Conservation (phyloP, 2,113 vertebrate genomes). For the Amazona guildingii region DNA sequence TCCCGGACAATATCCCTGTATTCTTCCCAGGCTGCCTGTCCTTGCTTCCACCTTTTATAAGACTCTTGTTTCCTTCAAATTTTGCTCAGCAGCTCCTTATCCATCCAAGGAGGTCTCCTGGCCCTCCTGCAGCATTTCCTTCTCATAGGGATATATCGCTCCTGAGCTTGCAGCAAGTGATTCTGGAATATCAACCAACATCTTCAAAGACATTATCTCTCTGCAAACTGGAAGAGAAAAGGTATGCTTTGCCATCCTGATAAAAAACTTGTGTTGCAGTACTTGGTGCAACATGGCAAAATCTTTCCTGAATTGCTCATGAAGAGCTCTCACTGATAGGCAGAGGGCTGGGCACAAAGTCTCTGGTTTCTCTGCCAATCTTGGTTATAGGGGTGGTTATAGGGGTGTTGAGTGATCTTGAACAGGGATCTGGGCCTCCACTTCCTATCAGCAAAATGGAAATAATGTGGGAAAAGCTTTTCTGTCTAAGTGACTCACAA, state of each 20-base stretch:
- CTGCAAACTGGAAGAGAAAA: neutral
- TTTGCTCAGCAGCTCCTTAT: too few relatives aligned
- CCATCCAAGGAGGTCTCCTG: too few relatives aligned
- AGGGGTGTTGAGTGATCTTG: neutral
- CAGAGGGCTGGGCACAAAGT: neutral
- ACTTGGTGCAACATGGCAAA: neutral
- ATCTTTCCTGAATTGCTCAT: neutral
- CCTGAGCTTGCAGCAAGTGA: too few relatives aligned
- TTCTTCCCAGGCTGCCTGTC: too few relatives aligned
- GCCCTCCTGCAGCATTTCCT: too few relatives aligned
- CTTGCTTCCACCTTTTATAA: too few relatives aligned
- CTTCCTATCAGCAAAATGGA: slow-evolving; percentile 1
- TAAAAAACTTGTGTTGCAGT: neutral
- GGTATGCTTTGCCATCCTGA: neutral
- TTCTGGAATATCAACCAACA: too few relatives aligned
- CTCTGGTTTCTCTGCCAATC: slow-evolving; percentile 26
- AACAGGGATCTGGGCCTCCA: neutral
- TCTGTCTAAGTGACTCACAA: slow-evolving; percentile 2
- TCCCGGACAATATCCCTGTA: too few relatives aligned
- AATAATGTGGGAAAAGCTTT: slow-evolving; percentile 41
- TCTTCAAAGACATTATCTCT: neutral
- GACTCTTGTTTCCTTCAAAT: too few relatives aligned
- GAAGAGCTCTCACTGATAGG: neutral
- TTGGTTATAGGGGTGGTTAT: neutral
- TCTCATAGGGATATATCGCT: too few relatives aligned